Percentiles rank a stretch among this genome's conserved stretches.
phyloP scores from a whole-genome alignment of 2,888 invertebrate genomes.

The Oasisia sp. region DNA sequence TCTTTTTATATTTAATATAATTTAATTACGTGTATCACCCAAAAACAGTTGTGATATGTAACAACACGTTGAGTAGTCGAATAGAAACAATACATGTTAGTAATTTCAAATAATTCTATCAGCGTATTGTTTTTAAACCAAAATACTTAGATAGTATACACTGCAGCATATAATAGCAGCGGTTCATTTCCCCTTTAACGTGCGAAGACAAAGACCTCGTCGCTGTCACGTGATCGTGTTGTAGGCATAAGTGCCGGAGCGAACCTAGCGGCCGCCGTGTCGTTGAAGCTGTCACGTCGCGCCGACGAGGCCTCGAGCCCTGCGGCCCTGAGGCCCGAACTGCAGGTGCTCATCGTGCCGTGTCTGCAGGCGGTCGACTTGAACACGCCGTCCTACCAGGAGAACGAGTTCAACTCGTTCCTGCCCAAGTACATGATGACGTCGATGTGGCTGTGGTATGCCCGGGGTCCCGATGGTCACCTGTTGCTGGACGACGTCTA shows the following conservation, averaged over 20 bases:
- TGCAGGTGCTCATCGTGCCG: constrained; percentile 41
- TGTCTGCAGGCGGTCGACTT: constrained; percentile 29
- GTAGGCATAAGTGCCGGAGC: constrained; percentile 43
- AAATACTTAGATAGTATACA: too few species aligned
- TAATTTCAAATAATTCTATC: too few species aligned
- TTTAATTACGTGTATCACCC: too few species aligned
- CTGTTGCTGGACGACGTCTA: constrained; percentile 18
- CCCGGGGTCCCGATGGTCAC: constrained; percentile 29
- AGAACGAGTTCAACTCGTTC: constrained; percentile 29
- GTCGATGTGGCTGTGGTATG: constrained; percentile 38
- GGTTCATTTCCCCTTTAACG: too few species aligned
- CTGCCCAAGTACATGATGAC: constrained; percentile 34
- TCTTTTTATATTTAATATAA: too few species aligned
- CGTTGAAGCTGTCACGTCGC: constrained; percentile 34
- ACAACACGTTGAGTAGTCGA: too few species aligned
- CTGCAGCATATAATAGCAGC: too few species aligned
- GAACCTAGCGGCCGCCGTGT: constrained; percentile 43
- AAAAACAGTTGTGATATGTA: too few species aligned
- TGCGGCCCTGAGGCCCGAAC: constrained; percentile 24
- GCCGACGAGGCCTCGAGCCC: constrained; percentile 18
- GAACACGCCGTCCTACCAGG: constrained; percentile 40
- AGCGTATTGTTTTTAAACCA: too few species aligned
- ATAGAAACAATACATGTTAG: too few species aligned
- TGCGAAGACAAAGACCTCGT: too few species aligned
- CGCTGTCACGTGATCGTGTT: background rate